Conservation (phyloP, 2,797 vertebrate species). For the Helarctos malayanus region DNA sequence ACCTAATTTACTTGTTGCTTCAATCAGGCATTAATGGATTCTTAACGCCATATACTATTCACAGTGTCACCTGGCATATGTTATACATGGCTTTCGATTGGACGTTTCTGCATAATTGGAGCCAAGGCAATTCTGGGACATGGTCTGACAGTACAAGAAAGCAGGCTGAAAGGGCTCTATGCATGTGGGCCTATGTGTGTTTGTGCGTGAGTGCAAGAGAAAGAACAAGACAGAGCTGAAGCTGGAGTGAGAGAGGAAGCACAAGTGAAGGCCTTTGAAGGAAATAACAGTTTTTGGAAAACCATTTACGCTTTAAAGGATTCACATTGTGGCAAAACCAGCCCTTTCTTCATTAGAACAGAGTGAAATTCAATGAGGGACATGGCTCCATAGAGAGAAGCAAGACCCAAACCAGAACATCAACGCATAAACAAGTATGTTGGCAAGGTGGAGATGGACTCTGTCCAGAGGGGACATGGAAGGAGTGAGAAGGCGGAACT, state of each 20-base stretch:
- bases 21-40: background rate
- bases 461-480: background rate
- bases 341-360: background rate
- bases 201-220: too few species aligned
- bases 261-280: background rate
- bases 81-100: background rate
- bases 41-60: background rate
- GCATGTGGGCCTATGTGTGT: too few species aligned
- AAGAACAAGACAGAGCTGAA: background rate
- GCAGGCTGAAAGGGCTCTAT: background rate
- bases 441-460: background rate
- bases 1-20: background rate
- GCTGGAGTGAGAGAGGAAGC: background rate
- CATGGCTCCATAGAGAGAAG: background rate
- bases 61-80: rapidly evolving
- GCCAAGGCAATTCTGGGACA: background rate
- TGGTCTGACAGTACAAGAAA: background rate
- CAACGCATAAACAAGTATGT: background rate
- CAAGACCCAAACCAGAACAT: background rate
- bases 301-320: background rate
- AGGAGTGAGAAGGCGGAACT: background rate
- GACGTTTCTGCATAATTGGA: background rate
- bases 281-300: background rate
- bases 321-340: background rate
- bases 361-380: background rate